Evolutionary conservation across 2,797 vertebrate species (phyloP), one percentile per base, ranked within the genome.

Genomic region (Megalops cyprinoides): DNA sequence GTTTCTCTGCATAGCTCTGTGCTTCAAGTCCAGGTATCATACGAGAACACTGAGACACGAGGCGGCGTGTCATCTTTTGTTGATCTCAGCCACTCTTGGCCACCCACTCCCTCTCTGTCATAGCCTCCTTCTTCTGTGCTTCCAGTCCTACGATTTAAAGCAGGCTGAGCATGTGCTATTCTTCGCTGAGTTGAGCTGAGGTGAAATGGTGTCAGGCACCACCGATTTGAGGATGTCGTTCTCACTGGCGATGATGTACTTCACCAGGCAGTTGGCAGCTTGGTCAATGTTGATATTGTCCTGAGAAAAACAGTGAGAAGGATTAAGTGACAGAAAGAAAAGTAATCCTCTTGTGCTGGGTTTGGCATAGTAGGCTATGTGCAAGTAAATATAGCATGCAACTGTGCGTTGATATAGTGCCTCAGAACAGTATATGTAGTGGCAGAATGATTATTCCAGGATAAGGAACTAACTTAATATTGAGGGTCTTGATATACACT

Each of bases 251-350:
- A 99, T 97, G 83, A 99, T 99, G 87, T 99, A 97, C 86, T 97
- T 98, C 88, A 99, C 97, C 86, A 99, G 91, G 91, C 97, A 96
- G 90, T 96, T 96, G 82, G 97, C 96, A 51, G 97, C 98, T 89
- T 99, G 97, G 0, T 92, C 94, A 67, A 99, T 97, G 91, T 98
- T 98, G 88, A 98, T 92, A 75, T 99, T 98, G 89, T 99, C 98
- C 98, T 99, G 86, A 44, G 77, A 82, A 73, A 80, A 31, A 78
- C 81, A 78, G 6, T 82, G 71, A 84, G 48, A 74, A 28, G 56
- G 74, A 56, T 67, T 51, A 39, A 28, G 69, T 18, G 42, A 48
- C n/a, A 79, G 37, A 86, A 12, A 76, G 34, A 83, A 6, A 55
- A 73, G 69, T 81, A 76, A 9, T 7, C 8, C 1, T 55, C 23